A percentile compares a stretch with the other conserved stretches of the same genome.
These are phyloP conservation scores for Athalia circularis DNA, from an alignment of 2,888 invertebrate genomes.

Conservation along the genomic window DNA sequence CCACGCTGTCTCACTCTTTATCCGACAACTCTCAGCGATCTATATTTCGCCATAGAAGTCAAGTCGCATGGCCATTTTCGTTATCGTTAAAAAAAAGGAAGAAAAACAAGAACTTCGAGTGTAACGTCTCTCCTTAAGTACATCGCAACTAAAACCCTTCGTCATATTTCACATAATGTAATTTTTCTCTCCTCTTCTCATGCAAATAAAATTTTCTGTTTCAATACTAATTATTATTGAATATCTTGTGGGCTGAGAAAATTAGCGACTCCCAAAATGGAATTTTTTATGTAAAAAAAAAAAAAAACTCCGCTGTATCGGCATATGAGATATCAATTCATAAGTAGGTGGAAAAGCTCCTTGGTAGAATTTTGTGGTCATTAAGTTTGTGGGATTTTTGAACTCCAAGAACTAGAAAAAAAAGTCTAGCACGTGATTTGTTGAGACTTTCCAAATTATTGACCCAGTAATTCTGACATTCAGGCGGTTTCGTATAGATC, in stretches of 20 bases:
- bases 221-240: not conserved
- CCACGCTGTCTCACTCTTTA: constrained; percentile 41
- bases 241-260: too few relatives aligned
- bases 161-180: not conserved
- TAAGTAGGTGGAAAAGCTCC: not conserved
- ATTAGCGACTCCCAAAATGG: too few relatives aligned
- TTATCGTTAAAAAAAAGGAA: not conserved
- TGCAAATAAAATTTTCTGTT: not conserved
- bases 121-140: not conserved
- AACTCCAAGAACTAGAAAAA: too few relatives aligned
- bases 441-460: too few relatives aligned
- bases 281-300: not conserved
- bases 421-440: too few relatives aligned
- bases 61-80: constrained; percentile 41
- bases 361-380: too few relatives aligned
- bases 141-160: not conserved
- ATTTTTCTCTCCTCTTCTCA: too few relatives aligned
- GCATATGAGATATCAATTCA: too few relatives aligned
- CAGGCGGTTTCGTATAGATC: too few relatives aligned
- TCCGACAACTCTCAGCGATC: constrained; percentile 44
- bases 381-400: too few relatives aligned
- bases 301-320: too few relatives aligned
- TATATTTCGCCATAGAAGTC: constrained; percentile 37
- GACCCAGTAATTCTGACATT: too few relatives aligned
- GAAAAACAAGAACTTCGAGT: not conserved